Percentiles rank a stretch among this genome's conserved stretches.
Conservation (phyloP, 2,797 vertebrate genomes). For the Tangara arthus region DNA sequence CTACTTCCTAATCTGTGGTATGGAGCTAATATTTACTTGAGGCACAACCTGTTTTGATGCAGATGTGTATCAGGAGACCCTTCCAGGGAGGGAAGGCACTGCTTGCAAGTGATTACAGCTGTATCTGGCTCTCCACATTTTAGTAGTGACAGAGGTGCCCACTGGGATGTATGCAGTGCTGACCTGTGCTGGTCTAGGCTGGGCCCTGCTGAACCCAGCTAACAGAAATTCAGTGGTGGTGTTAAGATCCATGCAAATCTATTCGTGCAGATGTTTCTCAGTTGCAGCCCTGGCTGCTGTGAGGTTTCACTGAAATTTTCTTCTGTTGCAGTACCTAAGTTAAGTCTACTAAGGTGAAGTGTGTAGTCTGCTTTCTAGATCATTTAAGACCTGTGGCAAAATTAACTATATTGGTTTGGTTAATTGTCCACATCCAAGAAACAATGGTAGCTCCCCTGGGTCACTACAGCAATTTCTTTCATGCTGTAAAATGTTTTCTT, state of each 20-base stretch:
- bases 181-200: background rate
- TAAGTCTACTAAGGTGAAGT: background rate
- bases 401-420: constrained; percentile 46
- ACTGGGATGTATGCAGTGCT: accelerated
- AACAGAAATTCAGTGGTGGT: background rate
- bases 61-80: background rate
- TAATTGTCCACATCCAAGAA: constrained; percentile 44
- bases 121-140: background rate
- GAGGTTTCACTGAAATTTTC: background rate
- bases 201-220: background rate
- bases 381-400: constrained; percentile 38
- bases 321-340: background rate
- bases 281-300: background rate
- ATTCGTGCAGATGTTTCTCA: background rate
- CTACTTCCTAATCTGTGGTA: background rate
- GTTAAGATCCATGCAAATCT: background rate
- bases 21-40: background rate
- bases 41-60: background rate
- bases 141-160: background rate
- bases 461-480: constrained; percentile 14
- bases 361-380: constrained; percentile 26
- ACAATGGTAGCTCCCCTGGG: background rate
- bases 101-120: background rate
- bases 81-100: background rate
- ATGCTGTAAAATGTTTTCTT: background rate